These are phyloP conservation scores for Listronotus oregonensis DNA, from an alignment of 1,140 invertebrate genomes.

Conservation along the genomic window DNA sequence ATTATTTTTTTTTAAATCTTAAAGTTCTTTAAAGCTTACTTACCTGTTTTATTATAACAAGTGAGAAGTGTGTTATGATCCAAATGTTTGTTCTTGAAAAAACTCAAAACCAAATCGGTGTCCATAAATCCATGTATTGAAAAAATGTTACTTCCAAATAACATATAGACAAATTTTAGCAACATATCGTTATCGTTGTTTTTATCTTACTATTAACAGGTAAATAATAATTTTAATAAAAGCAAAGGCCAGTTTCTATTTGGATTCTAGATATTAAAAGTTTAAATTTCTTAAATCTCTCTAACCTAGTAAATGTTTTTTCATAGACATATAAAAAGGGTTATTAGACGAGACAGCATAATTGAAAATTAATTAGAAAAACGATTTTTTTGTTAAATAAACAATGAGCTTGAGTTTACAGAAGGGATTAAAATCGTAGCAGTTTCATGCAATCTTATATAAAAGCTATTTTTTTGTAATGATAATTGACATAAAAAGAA, in stretches of 20 bases:
- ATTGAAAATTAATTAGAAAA: constrained; percentile 2
- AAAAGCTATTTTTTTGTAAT: no score
- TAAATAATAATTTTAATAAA: no score
- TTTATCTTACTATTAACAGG: no score
- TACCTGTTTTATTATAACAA: constrained; percentile 14
- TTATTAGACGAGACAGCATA: background rate
- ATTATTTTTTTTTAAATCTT: no score
- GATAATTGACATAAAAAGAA: no score
- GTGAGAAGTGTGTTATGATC: constrained; percentile 10
- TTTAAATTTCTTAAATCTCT: no score
- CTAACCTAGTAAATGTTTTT: background rate
- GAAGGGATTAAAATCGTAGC: no score
- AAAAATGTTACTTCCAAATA: background rate
- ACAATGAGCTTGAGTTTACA: background rate
- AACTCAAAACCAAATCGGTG: constrained; percentile 10
- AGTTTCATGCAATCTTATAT: no score
- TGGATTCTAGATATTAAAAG: no score
- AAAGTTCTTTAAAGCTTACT: background rate
- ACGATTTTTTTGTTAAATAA: background rate
- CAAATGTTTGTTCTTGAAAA: constrained; percentile 15
- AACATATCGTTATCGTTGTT: no score
- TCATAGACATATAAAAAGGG: background rate
- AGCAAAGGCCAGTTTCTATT: no score
- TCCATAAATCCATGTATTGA: constrained; percentile 4
- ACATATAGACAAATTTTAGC: background rate